Evolutionary conservation across 2,888 invertebrate genomes (phyloP), one percentile per base, ranked within the genome.

Genomic region (Brachypalpus laphriformis): DNA sequence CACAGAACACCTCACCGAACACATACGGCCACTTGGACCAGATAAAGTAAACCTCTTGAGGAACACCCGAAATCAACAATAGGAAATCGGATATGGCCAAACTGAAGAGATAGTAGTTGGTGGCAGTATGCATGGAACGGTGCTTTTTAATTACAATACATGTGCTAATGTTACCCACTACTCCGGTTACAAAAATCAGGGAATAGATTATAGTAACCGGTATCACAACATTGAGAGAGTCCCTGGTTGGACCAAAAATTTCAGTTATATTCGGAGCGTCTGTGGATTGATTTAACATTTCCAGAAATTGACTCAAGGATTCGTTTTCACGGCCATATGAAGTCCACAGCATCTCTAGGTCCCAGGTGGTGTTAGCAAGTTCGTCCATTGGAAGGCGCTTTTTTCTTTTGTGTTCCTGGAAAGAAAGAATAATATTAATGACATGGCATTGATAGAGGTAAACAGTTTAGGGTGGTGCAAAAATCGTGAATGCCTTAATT

Each of bases 121-220:
- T 96, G 2, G 95, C 95, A 16, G 96, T 95, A 89, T 96, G 97
- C 96, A 97, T 96, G 87, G 95, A 95, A 88, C 95, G 95, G 91
- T 97, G 97, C 85, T 94, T 93, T 18, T 95, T 94, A 87, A 98
- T 97, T 18, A 98, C 97, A 76, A 97, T 93, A 90, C 97, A 97
- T 1, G 97, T 97, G 89, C 95, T 95, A 47, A 96, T 93, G 90
- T 97, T 97, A 1, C 97, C 97, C 22, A 97, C 92, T 2, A 97
- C 92, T 2, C 97, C 97, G 5, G 95, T 95, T 8, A 97, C 89
- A 89, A 97, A 96, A 88, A 97, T 97, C n/a, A 95, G 87, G 0
- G 93, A 92, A 91, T 97, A 97, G 75, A 96, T 93, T n/a, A 95
- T 92, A 1, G 96, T 96, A 87, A 97, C 94, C 0, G 96, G 96